A percentile compares a stretch with the other conserved stretches of the same genome.
Evolutionary conservation across 2,113 vertebrate genomes (phyloP).

Genomic region (Dasypus novemcinctus): DNA sequence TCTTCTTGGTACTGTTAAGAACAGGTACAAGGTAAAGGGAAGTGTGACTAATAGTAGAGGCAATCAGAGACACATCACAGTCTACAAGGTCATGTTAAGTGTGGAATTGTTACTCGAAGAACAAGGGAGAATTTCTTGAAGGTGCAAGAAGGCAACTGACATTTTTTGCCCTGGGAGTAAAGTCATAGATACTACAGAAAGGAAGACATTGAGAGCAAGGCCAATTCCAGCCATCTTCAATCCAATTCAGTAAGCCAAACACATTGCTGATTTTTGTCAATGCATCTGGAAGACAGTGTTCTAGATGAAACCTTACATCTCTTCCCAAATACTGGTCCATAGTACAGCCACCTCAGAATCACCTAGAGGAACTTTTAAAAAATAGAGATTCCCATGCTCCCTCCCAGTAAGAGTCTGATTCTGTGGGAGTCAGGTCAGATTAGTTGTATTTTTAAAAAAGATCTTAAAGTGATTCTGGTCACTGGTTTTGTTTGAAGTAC

Average conservation of each 20-base stretch:
- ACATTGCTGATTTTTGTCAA: neutral
- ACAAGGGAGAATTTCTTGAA: neutral
- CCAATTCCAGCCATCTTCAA: neutral
- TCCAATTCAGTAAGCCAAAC: neutral
- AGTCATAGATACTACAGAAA: neutral
- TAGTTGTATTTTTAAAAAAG: neutral
- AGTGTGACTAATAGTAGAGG: neutral
- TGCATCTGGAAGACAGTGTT: neutral
- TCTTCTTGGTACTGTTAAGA: too few relatives aligned
- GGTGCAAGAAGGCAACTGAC: neutral
- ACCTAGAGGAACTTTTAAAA: neutral
- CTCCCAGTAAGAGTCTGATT: neutral
- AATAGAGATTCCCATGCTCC: neutral
- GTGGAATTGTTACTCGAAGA: neutral
- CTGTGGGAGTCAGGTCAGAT: neutral
- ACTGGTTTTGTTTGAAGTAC: neutral
- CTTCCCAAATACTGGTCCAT: neutral
- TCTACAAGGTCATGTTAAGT: neutral
- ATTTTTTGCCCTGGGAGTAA: neutral
- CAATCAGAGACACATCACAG: neutral
- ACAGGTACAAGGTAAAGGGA: neutral
- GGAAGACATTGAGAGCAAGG: neutral
- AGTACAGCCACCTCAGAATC: neutral
- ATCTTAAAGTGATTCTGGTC: neutral
- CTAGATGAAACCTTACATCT: neutral